These are phyloP conservation scores for Lates calcarifer DNA, from an alignment of 2,113 vertebrate species.

Conservation along the genomic window DNA sequence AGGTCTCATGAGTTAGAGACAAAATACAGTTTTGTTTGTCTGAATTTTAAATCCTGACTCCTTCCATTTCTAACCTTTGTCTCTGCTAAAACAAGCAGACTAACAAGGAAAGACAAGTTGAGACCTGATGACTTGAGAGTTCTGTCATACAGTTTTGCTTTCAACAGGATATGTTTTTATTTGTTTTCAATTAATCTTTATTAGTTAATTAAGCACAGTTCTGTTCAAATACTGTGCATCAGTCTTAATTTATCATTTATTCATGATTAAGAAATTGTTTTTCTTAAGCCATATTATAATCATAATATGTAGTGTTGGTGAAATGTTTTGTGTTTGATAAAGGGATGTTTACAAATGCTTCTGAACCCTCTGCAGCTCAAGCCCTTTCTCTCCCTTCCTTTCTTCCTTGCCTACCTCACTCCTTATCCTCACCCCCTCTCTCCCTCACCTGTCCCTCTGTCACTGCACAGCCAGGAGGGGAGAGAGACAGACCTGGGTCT, in stretches of 20 bases:
- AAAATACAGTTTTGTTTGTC: neutral
- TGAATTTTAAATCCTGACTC: neutral
- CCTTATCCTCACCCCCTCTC: slow-evolving; percentile 30
- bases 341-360: slow-evolving; percentile 54
- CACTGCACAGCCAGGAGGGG: slow-evolving; percentile 54
- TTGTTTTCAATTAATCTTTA: neutral
- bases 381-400: slow-evolving; percentile 50
- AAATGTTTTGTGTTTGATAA: slow-evolving; percentile 48
- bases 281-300: neutral
- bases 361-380: slow-evolving; percentile 75
- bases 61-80: slow-evolving; percentile 8
- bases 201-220: slow-evolving; percentile 10
- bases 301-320: slow-evolving; percentile 27
- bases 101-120: slow-evolving; percentile 32
- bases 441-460: slow-evolving; percentile 31
- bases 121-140: slow-evolving; percentile 59
- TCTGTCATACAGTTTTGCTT: slow-evolving; percentile 11
- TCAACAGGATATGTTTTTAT: neutral
- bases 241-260: neutral
- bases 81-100: slow-evolving; percentile 35
- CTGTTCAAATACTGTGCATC: slow-evolving; percentile 25
- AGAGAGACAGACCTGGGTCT: slow-evolving; percentile 70
- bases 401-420: slow-evolving; percentile 26
- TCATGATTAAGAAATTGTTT: neutral
- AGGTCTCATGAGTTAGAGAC: neutral